Base-by-base conservation (phyloP, 2,888 invertebrate species). In the Drosophila rubida region DNA sequence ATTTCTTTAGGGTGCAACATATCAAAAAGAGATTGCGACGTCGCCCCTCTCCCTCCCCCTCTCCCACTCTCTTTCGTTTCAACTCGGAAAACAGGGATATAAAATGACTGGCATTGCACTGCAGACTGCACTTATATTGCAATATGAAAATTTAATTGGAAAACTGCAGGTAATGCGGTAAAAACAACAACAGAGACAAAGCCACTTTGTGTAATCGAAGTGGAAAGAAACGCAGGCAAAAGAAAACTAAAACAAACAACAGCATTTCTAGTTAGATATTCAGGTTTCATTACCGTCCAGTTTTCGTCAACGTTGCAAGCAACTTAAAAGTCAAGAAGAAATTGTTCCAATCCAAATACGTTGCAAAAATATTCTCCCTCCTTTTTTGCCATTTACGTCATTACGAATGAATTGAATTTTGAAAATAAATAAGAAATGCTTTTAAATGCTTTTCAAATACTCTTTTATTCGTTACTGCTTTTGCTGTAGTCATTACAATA, bases 1-100 rank as follows among this genome's bases (percentile, higher is more conserved):
- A 66, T 69, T 70, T 63, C 62, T 54, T 67, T 69, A 48, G 51
- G 32, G 39, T 69, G 69, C 74, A 60, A 45, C 68, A 63, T 60
- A 63, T 65, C 70, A 75, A 39, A 71, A 60, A 46, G 27, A 53
- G 49, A 60, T 48, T 62, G 60, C 60, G 27, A 51, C 23, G 59
- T 16, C 41, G 39, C 19, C 19, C 3, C 19, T 19, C 19, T 19
- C 19, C 2, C 19, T 19, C 19, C 3, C 19, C 2, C 19, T 19
- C 19, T 19, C 19, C 2, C 19, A 2, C 19, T 42, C 50, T 8
- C 23, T 27, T 13, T 35, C n/a, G 57, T n/a, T n/a, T n/a, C n/a
- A n/a, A 39, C 41, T 46, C 25, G 45, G 14, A 23, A 53, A 57
- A 57, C 32, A 44, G 27, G 39, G 19, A 55, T 59, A 61, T 49